phyloP scores from a whole-genome alignment of 2,797 vertebrate genomes.

The Eulemur mongoz region DNA sequence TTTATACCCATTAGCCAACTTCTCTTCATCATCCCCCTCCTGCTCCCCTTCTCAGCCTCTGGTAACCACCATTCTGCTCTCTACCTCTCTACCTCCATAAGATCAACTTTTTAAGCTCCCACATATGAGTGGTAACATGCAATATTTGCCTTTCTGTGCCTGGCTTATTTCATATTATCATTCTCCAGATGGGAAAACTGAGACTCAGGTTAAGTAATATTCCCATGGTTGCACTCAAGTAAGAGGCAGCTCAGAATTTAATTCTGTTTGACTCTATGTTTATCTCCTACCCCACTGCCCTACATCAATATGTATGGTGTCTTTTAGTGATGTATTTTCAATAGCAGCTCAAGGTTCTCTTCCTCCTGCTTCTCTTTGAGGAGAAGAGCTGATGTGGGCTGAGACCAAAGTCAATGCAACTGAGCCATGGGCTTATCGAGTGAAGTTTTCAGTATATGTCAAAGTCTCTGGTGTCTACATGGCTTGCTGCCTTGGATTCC shows the following conservation, averaged over 20 bases:
- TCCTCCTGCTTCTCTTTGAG: neutral
- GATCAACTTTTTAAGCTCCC: neutral
- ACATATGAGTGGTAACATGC: neutral
- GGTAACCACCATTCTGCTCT: neutral
- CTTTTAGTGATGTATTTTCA: constrained; percentile 9
- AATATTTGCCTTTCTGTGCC: neutral
- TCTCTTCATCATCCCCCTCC: neutral
- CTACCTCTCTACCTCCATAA: neutral
- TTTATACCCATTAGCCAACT: neutral
- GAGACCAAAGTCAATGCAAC: constrained; percentile 3
- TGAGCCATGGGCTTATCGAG: neutral
- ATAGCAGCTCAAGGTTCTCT: neutral
- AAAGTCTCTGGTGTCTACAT: neutral
- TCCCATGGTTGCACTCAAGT: neutral
- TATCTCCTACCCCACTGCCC: neutral
- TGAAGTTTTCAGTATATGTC: constrained; percentile 5
- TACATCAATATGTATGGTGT: neutral
- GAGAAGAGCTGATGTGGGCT: neutral
- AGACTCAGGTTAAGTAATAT: neutral
- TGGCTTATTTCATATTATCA: neutral
- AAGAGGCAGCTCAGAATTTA: neutral
- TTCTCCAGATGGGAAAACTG: constrained; percentile 26
- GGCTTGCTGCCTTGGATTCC: neutral
- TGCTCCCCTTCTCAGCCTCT: neutral
- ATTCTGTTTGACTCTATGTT: neutral